Evolutionary conservation across 2,113 vertebrate genomes (phyloP).

Genomic region (Petrocephalus microphthalmus): DNA sequence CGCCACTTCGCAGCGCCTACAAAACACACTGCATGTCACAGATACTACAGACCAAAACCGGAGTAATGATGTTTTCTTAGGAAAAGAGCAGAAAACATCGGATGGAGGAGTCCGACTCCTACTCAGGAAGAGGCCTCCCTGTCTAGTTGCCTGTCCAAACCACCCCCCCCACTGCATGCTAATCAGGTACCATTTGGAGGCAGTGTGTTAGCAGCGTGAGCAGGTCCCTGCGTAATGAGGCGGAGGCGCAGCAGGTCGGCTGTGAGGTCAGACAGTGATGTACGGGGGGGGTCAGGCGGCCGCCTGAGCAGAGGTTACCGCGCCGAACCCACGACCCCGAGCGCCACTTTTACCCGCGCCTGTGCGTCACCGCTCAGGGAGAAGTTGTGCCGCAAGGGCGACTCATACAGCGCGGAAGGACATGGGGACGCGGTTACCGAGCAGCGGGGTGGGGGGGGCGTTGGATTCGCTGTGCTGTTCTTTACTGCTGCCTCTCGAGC

Average conservation of each 20-base stretch:
- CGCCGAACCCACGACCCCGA: not conserved
- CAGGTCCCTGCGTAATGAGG: not conserved
- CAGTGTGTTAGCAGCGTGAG: not conserved
- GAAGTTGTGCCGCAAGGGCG: not conserved
- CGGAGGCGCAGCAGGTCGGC: not conserved
- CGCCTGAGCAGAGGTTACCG: not conserved
- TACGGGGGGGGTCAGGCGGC: not conserved
- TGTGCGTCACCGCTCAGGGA: not conserved
- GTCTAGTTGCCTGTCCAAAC: not conserved
- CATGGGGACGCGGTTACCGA: not conserved
- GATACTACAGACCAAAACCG: not conserved
- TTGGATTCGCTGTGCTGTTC: not conserved
- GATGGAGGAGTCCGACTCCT: not conserved
- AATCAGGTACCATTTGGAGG: not conserved
- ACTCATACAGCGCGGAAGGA: not conserved
- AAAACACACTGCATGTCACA: not conserved
- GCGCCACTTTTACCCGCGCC: not conserved
- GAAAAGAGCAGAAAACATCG: not conserved
- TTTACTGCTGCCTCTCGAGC: not conserved
- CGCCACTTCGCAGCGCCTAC: not conserved
- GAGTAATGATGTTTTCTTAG: not conserved
- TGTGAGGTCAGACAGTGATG: conserved; percentile 3
- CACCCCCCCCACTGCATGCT: not conserved
- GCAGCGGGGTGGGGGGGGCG: not conserved
- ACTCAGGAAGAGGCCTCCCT: not conserved